Conservation (phyloP, 2,797 vertebrate genomes). For the Argentina silus region DNA sequence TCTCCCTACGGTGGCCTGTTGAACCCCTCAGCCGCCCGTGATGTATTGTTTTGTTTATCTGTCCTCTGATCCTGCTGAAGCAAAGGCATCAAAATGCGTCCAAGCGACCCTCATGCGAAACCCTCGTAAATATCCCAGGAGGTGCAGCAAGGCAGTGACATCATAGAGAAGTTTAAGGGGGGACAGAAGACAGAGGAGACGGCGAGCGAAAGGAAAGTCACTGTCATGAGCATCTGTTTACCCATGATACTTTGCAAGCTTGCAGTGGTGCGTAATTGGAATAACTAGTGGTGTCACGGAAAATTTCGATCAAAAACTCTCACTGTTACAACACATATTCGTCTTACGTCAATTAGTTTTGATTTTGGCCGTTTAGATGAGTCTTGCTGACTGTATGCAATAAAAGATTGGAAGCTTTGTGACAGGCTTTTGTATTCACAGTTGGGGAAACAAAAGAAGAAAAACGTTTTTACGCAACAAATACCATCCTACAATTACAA, state of each 20-base stretch:
- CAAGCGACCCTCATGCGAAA: constrained; percentile 38
- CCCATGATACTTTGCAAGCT: background rate
- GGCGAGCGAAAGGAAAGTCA: background rate
- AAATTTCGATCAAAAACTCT: background rate
- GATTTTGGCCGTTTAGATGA: background rate
- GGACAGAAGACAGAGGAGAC: background rate
- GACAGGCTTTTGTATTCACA: background rate
- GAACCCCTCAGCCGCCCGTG: constrained; percentile 43
- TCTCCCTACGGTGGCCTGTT: constrained; percentile 22
- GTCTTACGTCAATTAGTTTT: too few relatives aligned
- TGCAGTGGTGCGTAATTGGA: background rate
- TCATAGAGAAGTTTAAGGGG: constrained; percentile 15
- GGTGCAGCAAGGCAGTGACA: constrained; percentile 44
- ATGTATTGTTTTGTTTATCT: constrained; percentile 60
- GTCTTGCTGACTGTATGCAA: background rate
- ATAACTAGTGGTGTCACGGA: background rate
- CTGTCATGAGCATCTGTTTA: background rate
- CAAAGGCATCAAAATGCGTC: constrained; percentile 50
- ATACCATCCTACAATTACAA: too few relatives aligned
- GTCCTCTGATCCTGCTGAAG: constrained; percentile 49
- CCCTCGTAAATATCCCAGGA: constrained; percentile 53
- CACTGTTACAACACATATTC: too few relatives aligned
- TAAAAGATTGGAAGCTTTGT: background rate
- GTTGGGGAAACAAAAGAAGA: too few relatives aligned
- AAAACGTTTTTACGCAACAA: background rate